Conservation (phyloP, 2,113 vertebrate species). For the Hyperopisus bebe region DNA sequence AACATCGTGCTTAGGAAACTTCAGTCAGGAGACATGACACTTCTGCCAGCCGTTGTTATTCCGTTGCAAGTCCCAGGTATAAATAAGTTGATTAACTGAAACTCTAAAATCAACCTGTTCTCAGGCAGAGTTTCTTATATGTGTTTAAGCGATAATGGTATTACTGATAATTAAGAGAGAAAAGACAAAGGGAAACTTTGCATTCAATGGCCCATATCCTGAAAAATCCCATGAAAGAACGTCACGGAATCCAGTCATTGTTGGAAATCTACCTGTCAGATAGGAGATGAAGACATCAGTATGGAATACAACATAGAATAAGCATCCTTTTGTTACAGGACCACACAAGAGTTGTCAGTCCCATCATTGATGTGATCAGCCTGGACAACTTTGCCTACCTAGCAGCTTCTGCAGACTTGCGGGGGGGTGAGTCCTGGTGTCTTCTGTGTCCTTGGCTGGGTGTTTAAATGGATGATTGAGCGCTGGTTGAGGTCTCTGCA, state of each 20-base stretch:
- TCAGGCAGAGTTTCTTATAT: background rate
- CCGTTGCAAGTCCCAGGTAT: too few relatives aligned
- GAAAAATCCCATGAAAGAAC: background rate
- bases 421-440: constrained; percentile 74
- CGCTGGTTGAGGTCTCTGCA: background rate
- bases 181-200: background rate
- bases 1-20: background rate
- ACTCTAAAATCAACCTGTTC: background rate
- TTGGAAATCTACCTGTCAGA: background rate
- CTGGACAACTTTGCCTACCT: constrained; percentile 97
- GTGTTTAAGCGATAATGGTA: background rate
- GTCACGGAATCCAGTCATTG: background rate
- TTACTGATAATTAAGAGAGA: background rate
- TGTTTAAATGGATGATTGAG: background rate
- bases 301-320: background rate
- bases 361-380: constrained; percentile 99
- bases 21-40: background rate
- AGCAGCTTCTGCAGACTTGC: constrained; percentile 91
- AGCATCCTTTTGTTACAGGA: constrained; percentile 63
- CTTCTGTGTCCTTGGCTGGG: background rate
- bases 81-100: background rate
- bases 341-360: constrained; percentile 90
- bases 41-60: background rate
- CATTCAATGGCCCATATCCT: background rate
- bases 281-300: background rate